Evolutionary conservation across 2,888 invertebrate genomes (phyloP), one percentile per base, ranked within the genome.

Genomic region (Drosophila tanythrix): DNA sequence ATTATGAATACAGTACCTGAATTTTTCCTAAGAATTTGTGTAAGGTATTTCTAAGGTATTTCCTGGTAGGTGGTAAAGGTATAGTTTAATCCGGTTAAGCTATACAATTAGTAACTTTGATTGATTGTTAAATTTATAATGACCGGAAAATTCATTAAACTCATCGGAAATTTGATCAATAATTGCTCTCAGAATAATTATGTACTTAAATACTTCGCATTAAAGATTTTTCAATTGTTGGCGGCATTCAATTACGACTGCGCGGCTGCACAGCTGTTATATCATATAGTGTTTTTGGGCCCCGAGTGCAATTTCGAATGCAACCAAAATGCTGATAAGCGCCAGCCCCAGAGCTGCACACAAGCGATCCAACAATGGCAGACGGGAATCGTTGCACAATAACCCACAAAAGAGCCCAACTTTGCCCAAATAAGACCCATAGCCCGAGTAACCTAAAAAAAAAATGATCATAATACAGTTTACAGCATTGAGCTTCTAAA

Each of bases 391-490:
- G 71, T 78, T 78, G 67, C 85, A 85, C 85, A 89, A 83, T 89
- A 82, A 84, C 74, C 80, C 71, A 84, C 75, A 79, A 77, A 83
- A 73, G 77, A 59, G 71, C 75, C 52, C 68, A 68, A 69, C 50
- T 67, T 60, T 81, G 67, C 62, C 56, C 67, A 70, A 60, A 63
- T 67, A 48, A 69, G 76, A 61, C 71, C 75, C 76, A 76, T 51
- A 67, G 70, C 71, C 51, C 70, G 67, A 74, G 68, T 79, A 82
- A 68, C 70, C 73, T 58, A 72, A 82, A 74, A 65, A 60, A 43
- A 52, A 68, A 83, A 77, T 66, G 62, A 77, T 74, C 85, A 89
- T 85, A 86, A 86, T 89, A 85, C 88, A 70, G 85, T 88, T 89
- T 70, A 80, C 62, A 71, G 71, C 81, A 64, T 61, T 64, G 63